Conservation (phyloP, 2,888 invertebrate species). For the Epistrophe grossulariae region DNA sequence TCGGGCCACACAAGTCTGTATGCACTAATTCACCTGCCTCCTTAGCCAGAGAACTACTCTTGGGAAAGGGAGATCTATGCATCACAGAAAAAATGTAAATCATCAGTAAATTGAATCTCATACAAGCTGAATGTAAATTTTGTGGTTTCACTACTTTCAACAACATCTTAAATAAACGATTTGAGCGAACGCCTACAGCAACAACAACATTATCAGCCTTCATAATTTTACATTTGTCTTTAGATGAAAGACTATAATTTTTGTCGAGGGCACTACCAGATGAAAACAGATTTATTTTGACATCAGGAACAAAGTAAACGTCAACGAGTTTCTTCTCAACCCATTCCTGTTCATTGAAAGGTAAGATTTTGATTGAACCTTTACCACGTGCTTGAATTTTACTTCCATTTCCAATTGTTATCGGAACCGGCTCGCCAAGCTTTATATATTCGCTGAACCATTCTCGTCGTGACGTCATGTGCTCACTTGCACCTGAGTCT, state of each 20-base stretch:
- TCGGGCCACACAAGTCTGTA: constrained; percentile 76
- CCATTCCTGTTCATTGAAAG: constrained; percentile 44
- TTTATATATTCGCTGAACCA: too few species aligned
- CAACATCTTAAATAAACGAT: neutral
- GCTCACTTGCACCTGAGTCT: constrained; percentile 53
- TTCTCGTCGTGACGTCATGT: constrained; percentile 37
- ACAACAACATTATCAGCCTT: too few species aligned
- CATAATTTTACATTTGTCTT: too few species aligned
- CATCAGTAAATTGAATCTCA: constrained; percentile 34
- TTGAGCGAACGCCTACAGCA: too few species aligned
- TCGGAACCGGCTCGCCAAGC: constrained; percentile 17
- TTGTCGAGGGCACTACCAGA: constrained; percentile 45
- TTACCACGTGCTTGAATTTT: constrained; percentile 52
- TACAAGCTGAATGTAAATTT: constrained; percentile 15
- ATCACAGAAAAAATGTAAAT: constrained; percentile 70
- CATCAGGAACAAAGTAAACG: constrained; percentile 57
- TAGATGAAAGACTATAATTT: constrained; percentile 17
- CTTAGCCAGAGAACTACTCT: constrained; percentile 60
- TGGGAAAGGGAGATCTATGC: constrained; percentile 70
- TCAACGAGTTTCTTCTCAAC: constrained; percentile 29
- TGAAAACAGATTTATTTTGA: constrained; percentile 55
- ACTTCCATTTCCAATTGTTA: constrained; percentile 58
- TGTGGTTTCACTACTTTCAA: constrained; percentile 10
- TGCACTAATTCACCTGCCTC: constrained; percentile 73
- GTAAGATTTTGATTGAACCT: constrained; percentile 48